Conservation (phyloP, 1,140 invertebrate species). For the Archivesica marissinica region DNA sequence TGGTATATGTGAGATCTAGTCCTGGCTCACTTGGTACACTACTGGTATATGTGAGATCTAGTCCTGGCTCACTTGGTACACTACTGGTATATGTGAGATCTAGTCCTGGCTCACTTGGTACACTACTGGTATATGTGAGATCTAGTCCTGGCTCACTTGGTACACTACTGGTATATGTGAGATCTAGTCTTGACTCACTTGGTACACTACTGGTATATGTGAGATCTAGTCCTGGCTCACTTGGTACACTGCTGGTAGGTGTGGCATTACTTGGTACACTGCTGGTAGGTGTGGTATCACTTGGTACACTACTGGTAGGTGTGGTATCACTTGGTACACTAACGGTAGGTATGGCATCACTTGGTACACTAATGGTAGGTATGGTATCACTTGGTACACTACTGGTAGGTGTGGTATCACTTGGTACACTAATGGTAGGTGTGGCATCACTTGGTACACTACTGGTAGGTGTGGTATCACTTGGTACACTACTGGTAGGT, state of each 20-base stretch:
- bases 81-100: background rate
- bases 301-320: background rate
- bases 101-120: background rate
- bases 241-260: background rate
- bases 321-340: background rate
- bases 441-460: background rate
- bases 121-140: background rate
- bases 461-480: background rate
- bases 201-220: background rate
- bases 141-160: too few relatives aligned
- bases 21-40: background rate
- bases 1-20: background rate
- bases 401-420: background rate
- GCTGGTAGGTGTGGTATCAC: too few relatives aligned
- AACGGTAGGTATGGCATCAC: background rate
- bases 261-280: background rate
- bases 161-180: background rate
- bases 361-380: background rate
- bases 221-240: background rate
- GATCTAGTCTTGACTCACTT: background rate
- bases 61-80: background rate
- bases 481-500: background rate
- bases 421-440: background rate
- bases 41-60: background rate
- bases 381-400: background rate